Base-by-base conservation (phyloP, 2,113 vertebrate genomes). In the Osmerus mordax region DNA sequence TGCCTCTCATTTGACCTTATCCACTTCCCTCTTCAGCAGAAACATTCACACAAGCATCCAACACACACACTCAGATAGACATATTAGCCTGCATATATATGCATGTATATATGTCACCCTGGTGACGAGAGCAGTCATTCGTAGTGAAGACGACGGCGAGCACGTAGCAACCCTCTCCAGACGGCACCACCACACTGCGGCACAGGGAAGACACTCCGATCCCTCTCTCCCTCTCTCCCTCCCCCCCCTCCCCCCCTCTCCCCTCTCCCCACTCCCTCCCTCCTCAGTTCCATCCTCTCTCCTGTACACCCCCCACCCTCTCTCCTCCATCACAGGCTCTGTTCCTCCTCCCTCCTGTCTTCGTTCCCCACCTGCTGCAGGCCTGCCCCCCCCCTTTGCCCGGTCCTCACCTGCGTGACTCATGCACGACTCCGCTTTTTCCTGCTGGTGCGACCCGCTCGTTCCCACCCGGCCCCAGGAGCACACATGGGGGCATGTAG, bases 61-160 rank as follows among this genome's bases (percentile, higher is more conserved):
- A 28, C 25, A 28, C 3, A 21, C 23, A 71, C 59, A 54, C 36
- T 41, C 19, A 59, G n/a, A 59, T 21, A 21, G 7, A 23, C 12
- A 21, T 15, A 59, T 23, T 23, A 59, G 19, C 58, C 23, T 15
- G 60, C 60, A 62, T 25, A 12, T 6, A 62, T 18, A 25, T 41
- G 7, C 36, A 9, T 41, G 36, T 7, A 7, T 41, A 9, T 41
- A 41, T 41, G 36, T 41, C 60, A 62, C 13, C 60, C 3, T 62
- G 23, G 60, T n/a, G 60, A 51, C 65, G 4, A 36, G 67, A 18
- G 53, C 53, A 32, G 54, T 58, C 60, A n/a, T 59, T 25, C 36
- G 66, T 64, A 18, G 73, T 56, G 73, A 64, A 75, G 66, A 69
- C 66, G 69, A 74, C 52, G 28, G n/a, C 18, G 54, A 59, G 67